Base-by-base conservation (phyloP, 2,113 vertebrate genomes). In the Pterocles burchelli region DNA sequence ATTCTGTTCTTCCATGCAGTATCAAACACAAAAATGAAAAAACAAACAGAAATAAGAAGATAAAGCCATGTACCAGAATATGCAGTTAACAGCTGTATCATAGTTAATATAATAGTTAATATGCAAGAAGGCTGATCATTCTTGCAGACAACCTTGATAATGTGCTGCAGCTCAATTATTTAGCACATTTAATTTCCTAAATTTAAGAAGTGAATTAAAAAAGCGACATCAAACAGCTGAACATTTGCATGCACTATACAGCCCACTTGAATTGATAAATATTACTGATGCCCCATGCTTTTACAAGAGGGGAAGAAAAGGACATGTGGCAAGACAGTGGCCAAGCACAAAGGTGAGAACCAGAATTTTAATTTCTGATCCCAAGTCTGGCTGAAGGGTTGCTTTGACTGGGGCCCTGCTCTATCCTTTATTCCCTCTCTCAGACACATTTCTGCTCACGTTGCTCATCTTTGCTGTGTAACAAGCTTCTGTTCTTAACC, bases 91-190 rank as follows among this genome's bases (percentile, higher is more conserved):
- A 17, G 28, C 31, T 75, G 41, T 54, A 70, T 43, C 16, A n/a
- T n/a, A n/a, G n/a, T n/a, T n/a, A n/a, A n/a, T n/a, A n/a, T n/a
- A 11, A 11, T 46, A 62, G 83, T 26, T 38, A 85, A 84, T 18
- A 85, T 0, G 3, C 48, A 61, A 66, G 5, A 84, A 22, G 0
- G 0, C 18, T 15, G 5, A 80, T 22, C 15, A 52, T 28, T 54
- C 51, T 89, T 59, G 34, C 41, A 81, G 46, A 51, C 46, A 89
- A 54, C 10, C 45, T 91, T 63, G 71, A 77, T n/a, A 31, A 83
- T 7, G 28, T 31, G 7, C 28, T 19, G 1, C 16, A 17, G 45
- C 36, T 81, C 54, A 33, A 43, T 52, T 46, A 59, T 28, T 52
- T 61, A 48, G 54, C 62, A 29, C 5, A 26, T n/a, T 88, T 57